Evolutionary conservation across 1,140 invertebrate genomes (phyloP), one percentile per base, ranked within the genome.

Genomic region (Lutraria rhynchaena): DNA sequence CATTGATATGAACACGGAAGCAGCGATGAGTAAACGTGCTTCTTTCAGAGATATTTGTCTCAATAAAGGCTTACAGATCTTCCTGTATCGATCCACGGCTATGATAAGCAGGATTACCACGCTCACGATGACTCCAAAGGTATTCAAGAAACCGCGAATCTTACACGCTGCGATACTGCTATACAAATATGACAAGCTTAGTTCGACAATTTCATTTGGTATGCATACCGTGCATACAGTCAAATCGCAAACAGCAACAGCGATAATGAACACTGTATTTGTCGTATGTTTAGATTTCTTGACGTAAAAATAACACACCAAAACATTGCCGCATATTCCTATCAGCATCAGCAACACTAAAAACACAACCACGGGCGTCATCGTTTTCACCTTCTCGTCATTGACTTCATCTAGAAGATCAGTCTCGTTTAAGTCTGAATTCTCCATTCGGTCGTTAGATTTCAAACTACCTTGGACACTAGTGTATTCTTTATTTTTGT

Each of bases 151-250:
- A 15, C 87, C 71, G 3, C 83, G 24, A 15, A 84, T 29, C 31
- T 82, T 80, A 46, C 87, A 89, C 3, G 83, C 37, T 4, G 57
- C 61, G 29, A 61, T 60, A 27, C 55, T 81, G 24, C 46, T 61
- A 57, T 84, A 89, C 46, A 71, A 77, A 69, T 74, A 85, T 1
- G 82, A 83, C 24, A 71, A 86, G 5, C 83, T 17, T 5, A 86
- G 41, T 51, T 87, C 86, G 0, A 86, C 29, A 7, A 87, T 83
- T 75, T 89, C 87, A 33, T 84, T 80, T 0, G 88, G 88, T 41
- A 89, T 82, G 0, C 81, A 75, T 15, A 88, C 7, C 24, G 35
- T 5, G 57, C 86, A 87, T 31, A 60, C 73, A 15, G 85, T 53
- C 1, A 88, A 27, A 71, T 89, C 88, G 44, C 83, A 83, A n/a